A percentile compares a stretch with the other conserved stretches of the same genome.
Conservation (phyloP, 2,888 invertebrate species). For the Hirtodrosophila alboralis region DNA sequence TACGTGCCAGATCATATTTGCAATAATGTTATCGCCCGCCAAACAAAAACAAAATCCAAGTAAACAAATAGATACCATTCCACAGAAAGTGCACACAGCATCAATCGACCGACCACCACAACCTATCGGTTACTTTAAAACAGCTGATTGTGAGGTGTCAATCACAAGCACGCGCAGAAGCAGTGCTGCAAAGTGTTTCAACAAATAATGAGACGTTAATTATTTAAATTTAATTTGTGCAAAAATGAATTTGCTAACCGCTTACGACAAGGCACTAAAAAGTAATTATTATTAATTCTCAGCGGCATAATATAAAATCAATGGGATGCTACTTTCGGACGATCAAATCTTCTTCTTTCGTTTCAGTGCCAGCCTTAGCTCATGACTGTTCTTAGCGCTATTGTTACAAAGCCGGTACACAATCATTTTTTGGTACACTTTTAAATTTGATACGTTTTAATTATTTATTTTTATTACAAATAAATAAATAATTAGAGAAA, state of each 20-base stretch:
- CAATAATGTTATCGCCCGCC: conserved; percentile 34
- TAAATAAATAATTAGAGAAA: too few species aligned
- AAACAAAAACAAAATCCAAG: conserved; percentile 28
- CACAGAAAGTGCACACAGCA: conserved; percentile 3
- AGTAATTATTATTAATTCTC: too few species aligned
- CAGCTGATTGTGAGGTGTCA: conserved; percentile 34
- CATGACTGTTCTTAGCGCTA: too few species aligned
- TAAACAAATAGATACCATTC: conserved; percentile 33
- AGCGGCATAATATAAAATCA: too few species aligned
- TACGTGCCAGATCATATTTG: background rate
- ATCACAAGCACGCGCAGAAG: conserved; percentile 8
- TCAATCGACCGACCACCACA: conserved; percentile 20
- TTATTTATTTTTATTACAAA: too few species aligned
- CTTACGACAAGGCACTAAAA: too few species aligned
- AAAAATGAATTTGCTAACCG: background rate
- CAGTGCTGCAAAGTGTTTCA: conserved; percentile 18
- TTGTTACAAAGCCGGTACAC: too few species aligned
- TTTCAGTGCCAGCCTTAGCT: conserved; percentile 17
- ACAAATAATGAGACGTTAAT: conserved; percentile 13
- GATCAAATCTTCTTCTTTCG: conserved; percentile 20
- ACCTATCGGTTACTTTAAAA: conserved; percentile 5
- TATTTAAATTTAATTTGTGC: conserved; percentile 13
- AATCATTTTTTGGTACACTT: too few species aligned
- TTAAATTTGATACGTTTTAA: too few species aligned
- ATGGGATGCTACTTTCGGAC: too few species aligned